phyloP scores from a whole-genome alignment of 1,140 invertebrate species.

The Ips nitidus region DNA sequence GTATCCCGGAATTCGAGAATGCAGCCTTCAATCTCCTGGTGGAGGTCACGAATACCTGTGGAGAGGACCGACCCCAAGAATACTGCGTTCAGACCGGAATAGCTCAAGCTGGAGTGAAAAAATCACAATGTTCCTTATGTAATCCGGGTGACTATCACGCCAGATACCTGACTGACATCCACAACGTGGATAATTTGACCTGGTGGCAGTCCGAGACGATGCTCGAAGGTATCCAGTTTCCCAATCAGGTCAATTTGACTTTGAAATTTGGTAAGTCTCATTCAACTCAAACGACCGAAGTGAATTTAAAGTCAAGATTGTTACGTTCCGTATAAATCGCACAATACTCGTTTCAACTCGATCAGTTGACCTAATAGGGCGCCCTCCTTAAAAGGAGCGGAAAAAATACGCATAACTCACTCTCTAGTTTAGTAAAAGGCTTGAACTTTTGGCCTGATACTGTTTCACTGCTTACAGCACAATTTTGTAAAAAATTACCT shows the following conservation, averaged over 20 bases:
- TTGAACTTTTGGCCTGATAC: too few species aligned
- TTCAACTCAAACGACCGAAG: neutral
- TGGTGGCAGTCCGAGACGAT: conserved; percentile 99
- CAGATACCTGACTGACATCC: conserved; percentile 84
- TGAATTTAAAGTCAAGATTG: neutral
- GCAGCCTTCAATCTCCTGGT: conserved; percentile 86
- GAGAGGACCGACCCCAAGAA: conserved; percentile 70
- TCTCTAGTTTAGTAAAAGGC: too few species aligned
- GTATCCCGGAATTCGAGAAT: conserved; percentile 95
- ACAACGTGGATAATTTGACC: conserved; percentile 84
- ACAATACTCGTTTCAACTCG: conserved; percentile 17
- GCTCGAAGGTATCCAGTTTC: conserved; percentile 91
- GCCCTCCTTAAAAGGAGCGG: neutral
- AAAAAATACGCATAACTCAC: conserved; percentile 6
- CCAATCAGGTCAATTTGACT: conserved; percentile 90
- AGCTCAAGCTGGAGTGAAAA: conserved; percentile 53
- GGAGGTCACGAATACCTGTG: conserved; percentile 95
- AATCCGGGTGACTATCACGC: conserved; percentile 69
- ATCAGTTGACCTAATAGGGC: neutral
- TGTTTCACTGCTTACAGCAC: too few species aligned
- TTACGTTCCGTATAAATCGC: conserved; percentile 11
- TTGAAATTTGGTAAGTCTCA: conserved; percentile 73
- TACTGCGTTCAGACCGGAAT: conserved; percentile 89
- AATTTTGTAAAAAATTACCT: too few species aligned
- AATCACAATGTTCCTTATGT: conserved; percentile 65